Percentiles rank a stretch among this genome's conserved stretches.
Conservation (phyloP, 2,888 invertebrate genomes). For the Stenurella melanura region DNA sequence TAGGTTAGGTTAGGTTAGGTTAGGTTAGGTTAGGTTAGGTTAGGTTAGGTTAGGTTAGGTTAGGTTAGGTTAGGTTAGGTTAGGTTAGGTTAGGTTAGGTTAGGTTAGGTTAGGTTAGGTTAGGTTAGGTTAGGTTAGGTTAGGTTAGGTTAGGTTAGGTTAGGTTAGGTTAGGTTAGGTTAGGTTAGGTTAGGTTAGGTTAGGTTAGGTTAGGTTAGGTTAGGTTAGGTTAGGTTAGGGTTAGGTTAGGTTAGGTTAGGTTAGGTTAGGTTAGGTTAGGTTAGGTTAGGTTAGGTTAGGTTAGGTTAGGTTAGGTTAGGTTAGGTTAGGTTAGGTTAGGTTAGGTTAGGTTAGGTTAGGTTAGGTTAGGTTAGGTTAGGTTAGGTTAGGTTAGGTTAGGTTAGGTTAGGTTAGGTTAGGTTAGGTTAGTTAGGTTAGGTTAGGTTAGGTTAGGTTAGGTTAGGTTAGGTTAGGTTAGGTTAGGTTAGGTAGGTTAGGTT, state of each 20-base stretch:
- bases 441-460: conserved; percentile 47
- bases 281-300: conserved; percentile 44
- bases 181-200: conserved; percentile 1
- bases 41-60: no score
- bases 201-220: conserved; percentile 36
- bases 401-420: conserved; percentile 49
- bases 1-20: no score
- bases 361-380: conserved; percentile 38
- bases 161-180: conserved; percentile 32
- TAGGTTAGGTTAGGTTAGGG: conserved; percentile 37
- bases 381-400: conserved; percentile 39
- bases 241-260: conserved; percentile 46
- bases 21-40: no score
- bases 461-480: conserved; percentile 47
- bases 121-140: conserved; percentile 41
- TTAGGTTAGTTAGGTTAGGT: conserved; percentile 51
- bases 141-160: conserved; percentile 35
- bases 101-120: conserved; percentile 33
- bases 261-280: conserved; percentile 43
- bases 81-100: conserved; percentile 31
- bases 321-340: conserved; percentile 45
- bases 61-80: no score
- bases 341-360: conserved; percentile 47
- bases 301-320: conserved; percentile 47
- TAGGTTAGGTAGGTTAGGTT: no score